Evolutionary conservation across 2,888 invertebrate species (phyloP).

Genomic region (Nipponacmea schrenckii): DNA sequence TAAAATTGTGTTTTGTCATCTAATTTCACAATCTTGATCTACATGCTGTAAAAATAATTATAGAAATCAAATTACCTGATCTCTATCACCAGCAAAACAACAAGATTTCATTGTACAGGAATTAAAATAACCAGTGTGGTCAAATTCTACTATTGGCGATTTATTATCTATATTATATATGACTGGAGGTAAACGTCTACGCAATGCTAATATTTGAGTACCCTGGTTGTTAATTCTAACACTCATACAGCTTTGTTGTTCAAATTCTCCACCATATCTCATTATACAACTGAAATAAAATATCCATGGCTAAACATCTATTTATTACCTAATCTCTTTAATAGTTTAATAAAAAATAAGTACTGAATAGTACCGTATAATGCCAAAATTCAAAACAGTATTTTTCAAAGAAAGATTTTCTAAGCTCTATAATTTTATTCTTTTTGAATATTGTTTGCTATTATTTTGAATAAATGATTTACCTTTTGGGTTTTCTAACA

Average conservation of each 20-base stretch:
- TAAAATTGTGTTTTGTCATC: no score
- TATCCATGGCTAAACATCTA: no score
- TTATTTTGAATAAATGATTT: not conserved
- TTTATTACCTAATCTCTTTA: no score
- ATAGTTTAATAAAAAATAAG: no score
- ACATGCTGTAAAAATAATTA: no score
- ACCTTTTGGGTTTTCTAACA: constrained; percentile 84
- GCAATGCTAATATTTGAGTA: constrained; percentile 80
- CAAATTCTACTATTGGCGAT: constrained; percentile 84
- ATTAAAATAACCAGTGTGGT: constrained; percentile 91
- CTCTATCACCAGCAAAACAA: constrained; percentile 89
- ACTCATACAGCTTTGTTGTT: constrained; percentile 77
- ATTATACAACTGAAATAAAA: constrained; percentile 67
- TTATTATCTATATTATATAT: constrained; percentile 78
- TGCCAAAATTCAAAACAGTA: no score
- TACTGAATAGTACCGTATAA: no score
- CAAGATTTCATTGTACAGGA: constrained; percentile 98
- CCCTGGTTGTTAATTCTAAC: constrained; percentile 88
- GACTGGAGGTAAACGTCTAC: constrained; percentile 87
- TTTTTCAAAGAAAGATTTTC: no score
- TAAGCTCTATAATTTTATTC: no score
- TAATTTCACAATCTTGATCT: no score
- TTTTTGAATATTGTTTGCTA: no score
- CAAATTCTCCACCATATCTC: constrained; percentile 56
- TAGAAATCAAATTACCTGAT: constrained; percentile 70